phyloP scores from a whole-genome alignment of 1,140 invertebrate species.

The Notospermus geniculatus region DNA sequence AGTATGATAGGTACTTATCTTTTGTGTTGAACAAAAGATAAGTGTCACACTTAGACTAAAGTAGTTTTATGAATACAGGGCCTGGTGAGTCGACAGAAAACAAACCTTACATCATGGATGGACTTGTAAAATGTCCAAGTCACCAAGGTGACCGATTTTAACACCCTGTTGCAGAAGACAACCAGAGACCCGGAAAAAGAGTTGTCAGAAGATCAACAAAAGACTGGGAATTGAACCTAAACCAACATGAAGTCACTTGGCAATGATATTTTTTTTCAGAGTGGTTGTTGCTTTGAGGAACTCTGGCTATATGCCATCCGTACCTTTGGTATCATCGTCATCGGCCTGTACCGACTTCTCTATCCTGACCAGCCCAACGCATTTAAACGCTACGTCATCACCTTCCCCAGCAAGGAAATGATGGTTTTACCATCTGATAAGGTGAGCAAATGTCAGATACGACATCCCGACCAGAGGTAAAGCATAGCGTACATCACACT shows the following conservation, averaged over 20 bases:
- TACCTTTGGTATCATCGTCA: conserved; percentile 96
- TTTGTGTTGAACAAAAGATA: no score
- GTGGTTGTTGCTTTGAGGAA: conserved; percentile 60
- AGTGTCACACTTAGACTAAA: no score
- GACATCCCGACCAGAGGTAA: no score
- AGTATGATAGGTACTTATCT: no score
- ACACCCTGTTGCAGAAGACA: no score
- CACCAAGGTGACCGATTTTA: no score
- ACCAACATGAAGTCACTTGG: conserved; percentile 61
- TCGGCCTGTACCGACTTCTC: conserved; percentile 83
- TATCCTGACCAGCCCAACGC: conserved; percentile 4
- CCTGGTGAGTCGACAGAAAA: no score
- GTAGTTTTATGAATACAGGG: no score
- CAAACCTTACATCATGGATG: no score
- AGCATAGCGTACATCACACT: no score
- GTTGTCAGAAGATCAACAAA: neutral
- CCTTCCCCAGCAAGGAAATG: neutral
- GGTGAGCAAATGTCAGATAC: neutral
- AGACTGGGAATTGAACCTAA: neutral
- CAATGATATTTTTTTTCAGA: conserved; percentile 65
- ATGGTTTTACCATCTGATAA: neutral
- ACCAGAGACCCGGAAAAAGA: no score
- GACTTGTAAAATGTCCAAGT: no score
- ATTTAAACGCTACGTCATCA: conserved; percentile 6
- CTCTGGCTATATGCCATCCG: conserved; percentile 92